Percentiles rank a stretch among this genome's conserved stretches.
These are phyloP conservation scores for Daboia siamensis DNA, from an alignment of 2,113 vertebrate genomes.

Conservation along the genomic window DNA sequence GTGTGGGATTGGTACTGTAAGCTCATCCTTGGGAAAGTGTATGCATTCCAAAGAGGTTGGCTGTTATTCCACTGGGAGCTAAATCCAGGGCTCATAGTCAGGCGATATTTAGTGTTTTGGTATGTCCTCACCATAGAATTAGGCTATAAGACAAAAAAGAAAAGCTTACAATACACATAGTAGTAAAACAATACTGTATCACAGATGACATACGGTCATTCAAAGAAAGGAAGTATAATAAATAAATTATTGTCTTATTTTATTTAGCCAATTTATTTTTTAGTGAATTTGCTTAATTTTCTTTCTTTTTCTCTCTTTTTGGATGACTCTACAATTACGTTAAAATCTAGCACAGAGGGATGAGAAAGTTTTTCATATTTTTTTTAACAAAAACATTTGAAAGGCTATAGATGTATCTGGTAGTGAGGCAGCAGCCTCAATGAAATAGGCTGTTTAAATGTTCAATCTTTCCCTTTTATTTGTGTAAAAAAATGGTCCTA, in stretches of 20 bases:
- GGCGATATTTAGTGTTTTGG: conserved; percentile 77
- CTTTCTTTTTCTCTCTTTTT: background rate
- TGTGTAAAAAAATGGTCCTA: background rate
- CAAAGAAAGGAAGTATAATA: background rate
- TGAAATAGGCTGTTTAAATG: background rate
- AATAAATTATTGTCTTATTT: background rate
- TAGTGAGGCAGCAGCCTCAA: background rate
- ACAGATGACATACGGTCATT: background rate
- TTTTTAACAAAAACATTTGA: background rate
- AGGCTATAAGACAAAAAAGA: conserved; percentile 75
- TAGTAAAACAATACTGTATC: background rate
- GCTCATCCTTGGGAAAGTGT: conserved; percentile 75
- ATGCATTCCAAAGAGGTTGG: conserved; percentile 76
- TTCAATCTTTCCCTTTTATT: background rate
- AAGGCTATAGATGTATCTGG: too few relatives aligned
- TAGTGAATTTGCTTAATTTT: background rate
- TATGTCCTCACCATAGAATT: conserved; percentile 80
- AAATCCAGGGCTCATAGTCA: conserved; percentile 79
- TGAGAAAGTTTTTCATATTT: background rate
- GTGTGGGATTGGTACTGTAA: conserved; percentile 81
- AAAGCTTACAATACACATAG: conserved; percentile 45
- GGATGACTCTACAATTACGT: background rate
- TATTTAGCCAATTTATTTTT: background rate
- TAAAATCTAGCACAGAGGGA: background rate
- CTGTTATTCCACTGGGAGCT: conserved; percentile 78